A percentile compares a stretch with the other conserved stretches of the same genome.
Evolutionary conservation across 2,797 vertebrate genomes (phyloP).

Genomic region (Poeciliopsis turneri): DNA sequence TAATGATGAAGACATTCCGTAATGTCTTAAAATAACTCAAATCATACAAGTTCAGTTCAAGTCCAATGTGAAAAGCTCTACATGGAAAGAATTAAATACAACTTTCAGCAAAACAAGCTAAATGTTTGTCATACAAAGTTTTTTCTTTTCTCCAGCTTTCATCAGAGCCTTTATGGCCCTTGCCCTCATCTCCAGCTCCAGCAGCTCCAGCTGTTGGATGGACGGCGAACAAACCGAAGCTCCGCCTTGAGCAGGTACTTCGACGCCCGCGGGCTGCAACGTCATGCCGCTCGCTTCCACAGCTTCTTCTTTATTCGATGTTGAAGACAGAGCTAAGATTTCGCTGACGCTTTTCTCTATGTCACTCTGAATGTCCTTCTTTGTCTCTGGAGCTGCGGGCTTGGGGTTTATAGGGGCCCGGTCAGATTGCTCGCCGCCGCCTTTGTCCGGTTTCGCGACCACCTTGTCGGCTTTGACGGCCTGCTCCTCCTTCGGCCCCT

Average conservation of each 20-base stretch:
- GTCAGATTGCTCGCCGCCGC: neutral
- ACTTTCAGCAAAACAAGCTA: slow-evolving; percentile 10
- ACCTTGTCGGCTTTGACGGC: slow-evolving; percentile 69
- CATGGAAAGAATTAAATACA: neutral
- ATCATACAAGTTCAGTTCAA: neutral
- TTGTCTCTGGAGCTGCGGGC: neutral
- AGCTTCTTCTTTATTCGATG: slow-evolving; percentile 60
- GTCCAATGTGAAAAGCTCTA: neutral
- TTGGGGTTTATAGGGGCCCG: slow-evolving; percentile 2
- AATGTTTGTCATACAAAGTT: slow-evolving; percentile 45
- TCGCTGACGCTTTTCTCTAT: slow-evolving; percentile 97
- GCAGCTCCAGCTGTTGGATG: slow-evolving; percentile 93
- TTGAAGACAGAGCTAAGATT: slow-evolving; percentile 86
- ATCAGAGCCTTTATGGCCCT: slow-evolving; percentile 97
- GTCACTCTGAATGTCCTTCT: slow-evolving; percentile 90
- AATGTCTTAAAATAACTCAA: neutral
- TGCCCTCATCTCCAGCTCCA: slow-evolving; percentile 97
- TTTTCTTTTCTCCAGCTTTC: slow-evolving; percentile 92
- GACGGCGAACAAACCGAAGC: slow-evolving; percentile 85
- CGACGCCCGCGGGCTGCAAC: neutral
- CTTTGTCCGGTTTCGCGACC: slow-evolving; percentile 47
- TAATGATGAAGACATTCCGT: neutral
- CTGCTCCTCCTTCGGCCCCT: slow-evolving; percentile 87
- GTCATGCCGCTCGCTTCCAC: slow-evolving; percentile 52
- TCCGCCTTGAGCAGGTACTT: neutral